Conservation (phyloP, 2,113 vertebrate genomes). For the Collichthys lucidus region DNA sequence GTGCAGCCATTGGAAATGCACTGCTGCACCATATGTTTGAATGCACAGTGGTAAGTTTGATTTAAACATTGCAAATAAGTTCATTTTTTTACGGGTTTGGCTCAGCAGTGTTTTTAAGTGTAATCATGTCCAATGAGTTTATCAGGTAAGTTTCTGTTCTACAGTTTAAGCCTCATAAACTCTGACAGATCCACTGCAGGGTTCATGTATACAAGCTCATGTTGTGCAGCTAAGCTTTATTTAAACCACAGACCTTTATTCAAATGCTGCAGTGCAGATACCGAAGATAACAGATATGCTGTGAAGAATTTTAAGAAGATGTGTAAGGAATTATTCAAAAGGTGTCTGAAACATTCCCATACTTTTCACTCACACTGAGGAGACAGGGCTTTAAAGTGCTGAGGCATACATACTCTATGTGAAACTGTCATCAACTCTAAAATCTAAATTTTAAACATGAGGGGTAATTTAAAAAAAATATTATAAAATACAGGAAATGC, state of each 20-base stretch:
- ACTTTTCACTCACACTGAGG: too few relatives aligned
- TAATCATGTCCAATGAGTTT: too few relatives aligned
- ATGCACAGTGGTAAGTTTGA: neutral
- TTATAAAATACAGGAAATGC: neutral
- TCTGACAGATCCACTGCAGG: too few relatives aligned
- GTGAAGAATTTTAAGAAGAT: neutral
- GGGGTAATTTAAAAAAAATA: neutral
- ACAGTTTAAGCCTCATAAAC: too few relatives aligned
- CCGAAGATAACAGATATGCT: neutral
- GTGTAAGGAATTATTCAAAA: neutral
- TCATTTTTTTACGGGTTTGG: too few relatives aligned
- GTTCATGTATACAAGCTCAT: too few relatives aligned
- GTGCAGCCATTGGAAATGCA: neutral
- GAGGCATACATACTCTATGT: neutral
- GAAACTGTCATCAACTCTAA: neutral
- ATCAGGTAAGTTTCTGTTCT: too few relatives aligned
- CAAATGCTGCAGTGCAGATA: neutral
- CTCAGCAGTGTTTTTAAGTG: too few relatives aligned
- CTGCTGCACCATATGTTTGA: neutral
- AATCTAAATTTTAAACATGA: too few relatives aligned
- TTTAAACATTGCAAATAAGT: neutral
- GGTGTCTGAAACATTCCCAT: neutral
- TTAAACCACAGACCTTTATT: neutral
- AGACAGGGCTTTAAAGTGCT: neutral
- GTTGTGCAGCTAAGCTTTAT: neutral